Percentiles rank a stretch among this genome's conserved stretches.
phyloP scores from a whole-genome alignment of 1,140 invertebrate species.

The Macrobrachium rosenbergii region DNA sequence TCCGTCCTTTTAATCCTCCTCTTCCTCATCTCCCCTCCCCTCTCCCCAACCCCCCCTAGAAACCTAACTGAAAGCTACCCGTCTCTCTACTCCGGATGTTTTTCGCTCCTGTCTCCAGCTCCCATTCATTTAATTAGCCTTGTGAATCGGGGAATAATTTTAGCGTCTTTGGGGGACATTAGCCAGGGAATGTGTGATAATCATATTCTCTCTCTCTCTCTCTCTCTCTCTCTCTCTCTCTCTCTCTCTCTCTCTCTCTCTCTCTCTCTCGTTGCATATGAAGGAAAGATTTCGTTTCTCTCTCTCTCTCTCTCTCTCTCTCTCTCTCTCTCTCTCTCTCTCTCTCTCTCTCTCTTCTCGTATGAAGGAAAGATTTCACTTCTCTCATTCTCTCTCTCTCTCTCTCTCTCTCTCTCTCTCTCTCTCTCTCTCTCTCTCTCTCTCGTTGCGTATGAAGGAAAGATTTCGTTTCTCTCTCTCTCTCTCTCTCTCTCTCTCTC shows the following conservation, averaged over 20 bases:
- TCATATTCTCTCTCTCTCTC: slow-evolving; percentile 17
- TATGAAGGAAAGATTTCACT: too few species aligned
- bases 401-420: slow-evolving; percentile 26
- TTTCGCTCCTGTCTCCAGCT: too few species aligned
- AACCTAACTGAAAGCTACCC: too few species aligned
- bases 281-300: neutral
- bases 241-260: neutral
- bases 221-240: slow-evolving; percentile 29
- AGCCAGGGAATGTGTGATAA: too few species aligned
- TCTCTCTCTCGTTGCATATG: neutral
- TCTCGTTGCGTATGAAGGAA: neutral
- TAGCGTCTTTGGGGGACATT: too few species aligned
- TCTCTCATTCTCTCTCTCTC: slow-evolving; percentile 5
- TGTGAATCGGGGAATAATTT: too few species aligned
- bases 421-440: slow-evolving; percentile 10
- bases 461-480: neutral
- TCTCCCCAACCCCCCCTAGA: too few species aligned
- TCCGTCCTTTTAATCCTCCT: neutral
- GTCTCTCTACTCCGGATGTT: too few species aligned
- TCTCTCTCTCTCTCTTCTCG: slow-evolving; percentile 11
- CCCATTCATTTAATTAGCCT: too few species aligned
- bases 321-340: slow-evolving; percentile 15
- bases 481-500: slow-evolving; percentile 20
- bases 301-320: slow-evolving; percentile 27
- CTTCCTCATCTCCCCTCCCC: neutral